These are phyloP conservation scores for Acholoe squamosa DNA, from an alignment of 2,888 invertebrate genomes.

Conservation along the genomic window DNA sequence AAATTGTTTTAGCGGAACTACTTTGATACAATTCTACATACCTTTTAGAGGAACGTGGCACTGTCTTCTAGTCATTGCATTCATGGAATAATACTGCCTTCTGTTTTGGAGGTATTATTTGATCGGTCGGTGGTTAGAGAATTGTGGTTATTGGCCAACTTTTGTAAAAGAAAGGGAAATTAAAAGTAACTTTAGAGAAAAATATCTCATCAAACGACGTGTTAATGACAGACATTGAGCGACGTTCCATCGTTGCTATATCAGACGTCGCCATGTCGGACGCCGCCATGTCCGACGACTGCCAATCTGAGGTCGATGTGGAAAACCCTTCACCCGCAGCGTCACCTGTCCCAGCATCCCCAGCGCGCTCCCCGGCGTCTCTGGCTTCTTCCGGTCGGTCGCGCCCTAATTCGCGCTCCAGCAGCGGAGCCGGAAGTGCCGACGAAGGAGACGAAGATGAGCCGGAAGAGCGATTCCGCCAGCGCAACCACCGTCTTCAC, in stretches of 20 bases:
- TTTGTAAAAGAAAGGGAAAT: too few relatives aligned
- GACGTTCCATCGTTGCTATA: constrained; percentile 28
- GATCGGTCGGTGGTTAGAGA: too few relatives aligned
- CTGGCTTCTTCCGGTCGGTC: constrained; percentile 29
- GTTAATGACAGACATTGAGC: background rate
- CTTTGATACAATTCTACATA: too few relatives aligned
- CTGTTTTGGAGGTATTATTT: too few relatives aligned
- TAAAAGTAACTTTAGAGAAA: too few relatives aligned
- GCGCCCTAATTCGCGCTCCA: constrained; percentile 32
- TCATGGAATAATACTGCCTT: too few relatives aligned
- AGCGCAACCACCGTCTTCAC: background rate
- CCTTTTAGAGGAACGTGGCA: too few relatives aligned
- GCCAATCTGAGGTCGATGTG: constrained; percentile 53
- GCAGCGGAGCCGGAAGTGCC: background rate
- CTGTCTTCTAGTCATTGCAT: too few relatives aligned
- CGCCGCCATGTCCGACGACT: constrained; percentile 43
- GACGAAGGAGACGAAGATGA: background rate
- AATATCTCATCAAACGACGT: background rate
- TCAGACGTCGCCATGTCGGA: constrained; percentile 54
- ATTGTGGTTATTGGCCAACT: too few relatives aligned
- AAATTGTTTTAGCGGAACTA: too few relatives aligned
- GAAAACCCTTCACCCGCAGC: constrained; percentile 31
- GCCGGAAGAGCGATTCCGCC: background rate
- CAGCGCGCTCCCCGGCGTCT: constrained; percentile 20
- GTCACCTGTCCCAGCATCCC: constrained; percentile 38